These are phyloP conservation scores for Microplitis deprimator DNA, from an alignment of 2,888 invertebrate genomes.

Conservation along the genomic window DNA sequence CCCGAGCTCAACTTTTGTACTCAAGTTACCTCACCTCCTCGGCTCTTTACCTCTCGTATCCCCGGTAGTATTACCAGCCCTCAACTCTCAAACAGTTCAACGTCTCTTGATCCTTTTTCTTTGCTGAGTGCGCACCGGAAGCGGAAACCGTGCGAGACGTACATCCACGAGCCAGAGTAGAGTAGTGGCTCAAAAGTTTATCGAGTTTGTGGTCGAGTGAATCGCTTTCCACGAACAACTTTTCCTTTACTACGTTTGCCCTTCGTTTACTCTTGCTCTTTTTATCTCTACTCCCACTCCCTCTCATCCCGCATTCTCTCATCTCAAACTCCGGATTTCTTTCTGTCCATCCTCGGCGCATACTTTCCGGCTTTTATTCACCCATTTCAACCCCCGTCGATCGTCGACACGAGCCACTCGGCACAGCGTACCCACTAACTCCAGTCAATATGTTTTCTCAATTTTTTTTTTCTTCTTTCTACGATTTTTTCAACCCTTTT, in stretches of 20 bases:
- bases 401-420: slow-evolving; percentile 1
- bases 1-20: slow-evolving; percentile 9
- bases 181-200: slow-evolving; percentile 63
- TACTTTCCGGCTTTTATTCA: slow-evolving; percentile 40
- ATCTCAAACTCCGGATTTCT: background rate
- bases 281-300: background rate
- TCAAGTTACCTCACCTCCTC: slow-evolving; percentile 19
- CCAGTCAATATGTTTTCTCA: slow-evolving; percentile 32
- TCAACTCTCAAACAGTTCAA: background rate
- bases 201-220: slow-evolving; percentile 67
- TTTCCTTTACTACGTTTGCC: slow-evolving; percentile 42
- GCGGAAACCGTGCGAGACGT: slow-evolving; percentile 59
- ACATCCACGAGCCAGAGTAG: slow-evolving; percentile 46
- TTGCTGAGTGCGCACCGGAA: slow-evolving; percentile 51
- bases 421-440: background rate
- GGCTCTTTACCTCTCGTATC: slow-evolving; percentile 37
- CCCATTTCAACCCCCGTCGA: slow-evolving; percentile 38
- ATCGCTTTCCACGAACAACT: slow-evolving; percentile 64
- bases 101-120: slow-evolving; percentile 31
- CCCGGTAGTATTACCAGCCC: slow-evolving; percentile 13
- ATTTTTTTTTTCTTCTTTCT: background rate
- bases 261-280: slow-evolving; percentile 14
- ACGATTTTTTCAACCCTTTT: background rate
- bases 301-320: background rate
- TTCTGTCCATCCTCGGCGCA: slow-evolving; percentile 7